Evolutionary conservation across 1,140 invertebrate genomes (phyloP), one percentile per base, ranked within the genome.

Genomic region (Drosophila obscura): DNA sequence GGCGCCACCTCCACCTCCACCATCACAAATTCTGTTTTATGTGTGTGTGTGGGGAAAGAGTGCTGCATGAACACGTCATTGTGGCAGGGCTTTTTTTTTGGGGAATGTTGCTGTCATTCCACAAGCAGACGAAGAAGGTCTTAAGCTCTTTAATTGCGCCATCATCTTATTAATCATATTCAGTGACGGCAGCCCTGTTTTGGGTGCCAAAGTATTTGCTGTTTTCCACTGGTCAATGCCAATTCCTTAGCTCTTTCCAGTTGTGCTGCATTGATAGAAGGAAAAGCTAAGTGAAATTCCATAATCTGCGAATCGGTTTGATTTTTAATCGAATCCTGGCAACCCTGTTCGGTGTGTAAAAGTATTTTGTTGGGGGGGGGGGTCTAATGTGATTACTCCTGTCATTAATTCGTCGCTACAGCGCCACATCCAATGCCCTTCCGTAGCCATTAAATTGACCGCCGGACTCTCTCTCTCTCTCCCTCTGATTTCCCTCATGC

Each of bases 361-460:
- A 87, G 82, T 82, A 82, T 85, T 78, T 77, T 11, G 8, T 35
- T 11, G 9, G 2, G 31, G 60, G 52, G 64, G 82, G 63, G 65
- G 80, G 78, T 82, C 82, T 85, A 85, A 85, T 85, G 82, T 85
- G 82, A 85, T 85, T 85, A 87, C 82, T 85, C 62, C 82, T 85
- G 82, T 85, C 82, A 85, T 85, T 85, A 85, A 82, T 81, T 69
- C 80, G 66, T 79, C 77, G 75, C 80, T 67, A 72, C 65, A 67
- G 48, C 44, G 15, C 31, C 28, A 39, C 58, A 44, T 44, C 31
- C 8, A 41, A 41, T 4, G 51, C 44, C 13, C 65, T 39, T 48
- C 41, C 22, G 44, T 51, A 51, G 77, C 77, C 63, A 87, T 85
- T 85, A 87, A 85, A 85, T 81, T 85, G 81, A 85, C 81, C 82